These are phyloP conservation scores for Lucinisca nassula DNA, from an alignment of 2,888 invertebrate species.

Conservation along the genomic window DNA sequence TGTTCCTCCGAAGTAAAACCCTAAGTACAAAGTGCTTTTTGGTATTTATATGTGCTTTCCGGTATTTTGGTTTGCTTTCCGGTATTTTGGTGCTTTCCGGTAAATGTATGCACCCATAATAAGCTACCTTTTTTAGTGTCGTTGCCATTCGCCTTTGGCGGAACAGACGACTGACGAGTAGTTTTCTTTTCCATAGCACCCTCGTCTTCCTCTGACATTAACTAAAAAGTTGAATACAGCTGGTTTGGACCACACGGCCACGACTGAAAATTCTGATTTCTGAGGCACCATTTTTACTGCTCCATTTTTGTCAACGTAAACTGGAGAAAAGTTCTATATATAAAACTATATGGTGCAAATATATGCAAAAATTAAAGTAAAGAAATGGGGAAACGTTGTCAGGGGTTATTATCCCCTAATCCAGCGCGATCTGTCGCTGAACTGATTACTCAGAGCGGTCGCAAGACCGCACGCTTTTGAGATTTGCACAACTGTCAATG, in stretches of 20 bases:
- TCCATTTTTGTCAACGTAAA: constrained; percentile 78
- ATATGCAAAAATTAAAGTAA: neutral
- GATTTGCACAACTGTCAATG: constrained; percentile 51
- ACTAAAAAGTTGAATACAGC: constrained; percentile 58
- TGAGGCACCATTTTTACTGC: constrained; percentile 80
- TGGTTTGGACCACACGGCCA: constrained; percentile 74
- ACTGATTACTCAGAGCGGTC: constrained; percentile 48
- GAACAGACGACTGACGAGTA: constrained; percentile 78
- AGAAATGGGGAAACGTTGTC: constrained; percentile 10
- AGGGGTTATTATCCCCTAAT: constrained; percentile 61
- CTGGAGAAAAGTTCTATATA: constrained; percentile 47
- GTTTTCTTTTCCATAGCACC: constrained; percentile 84
- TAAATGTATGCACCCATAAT: too few relatives aligned
- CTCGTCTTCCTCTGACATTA: constrained; percentile 82
- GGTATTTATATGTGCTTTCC: too few relatives aligned
- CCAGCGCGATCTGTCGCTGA: constrained; percentile 22
- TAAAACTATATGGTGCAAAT: constrained; percentile 27
- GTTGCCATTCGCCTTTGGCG: constrained; percentile 76
- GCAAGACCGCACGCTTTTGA: constrained; percentile 40
- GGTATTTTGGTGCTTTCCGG: too few relatives aligned
- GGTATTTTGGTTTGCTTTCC: too few relatives aligned
- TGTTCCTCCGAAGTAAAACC: too few relatives aligned
- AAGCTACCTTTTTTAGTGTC: constrained; percentile 66
- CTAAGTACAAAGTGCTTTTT: too few relatives aligned
- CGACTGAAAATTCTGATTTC: constrained; percentile 60